Conservation (phyloP, 2,113 vertebrate species). For the Scalopus aquaticus region DNA sequence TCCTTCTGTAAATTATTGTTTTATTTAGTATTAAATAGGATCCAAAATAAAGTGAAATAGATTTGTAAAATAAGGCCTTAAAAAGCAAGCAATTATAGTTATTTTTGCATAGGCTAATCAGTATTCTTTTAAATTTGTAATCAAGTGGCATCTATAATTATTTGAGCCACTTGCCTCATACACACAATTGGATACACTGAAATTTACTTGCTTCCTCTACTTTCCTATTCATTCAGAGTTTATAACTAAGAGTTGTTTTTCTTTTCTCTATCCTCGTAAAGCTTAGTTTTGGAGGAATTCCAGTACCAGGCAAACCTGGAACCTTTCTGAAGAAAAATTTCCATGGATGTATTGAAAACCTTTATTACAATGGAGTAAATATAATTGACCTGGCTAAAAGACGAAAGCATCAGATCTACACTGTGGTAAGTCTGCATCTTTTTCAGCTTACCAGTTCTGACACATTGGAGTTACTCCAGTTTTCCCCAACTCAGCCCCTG, state of each 20-base stretch:
- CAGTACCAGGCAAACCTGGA: slow-evolving; percentile 97
- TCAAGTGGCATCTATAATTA: slow-evolving; percentile 71
- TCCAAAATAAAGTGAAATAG: slow-evolving; percentile 53
- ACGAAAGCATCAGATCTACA: slow-evolving; percentile 97
- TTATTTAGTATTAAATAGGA: slow-evolving; percentile 61
- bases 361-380: slow-evolving; percentile 98
- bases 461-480: not conserved
- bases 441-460: not conserved
- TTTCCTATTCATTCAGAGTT: not conserved
- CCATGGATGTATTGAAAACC: slow-evolving; percentile 97
- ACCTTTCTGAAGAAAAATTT: slow-evolving; percentile 98
- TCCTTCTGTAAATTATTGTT: slow-evolving; percentile 55
- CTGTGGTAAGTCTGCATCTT: slow-evolving; percentile 90
- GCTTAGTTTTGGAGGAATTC: slow-evolving; percentile 99
- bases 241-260: slow-evolving; percentile 74
- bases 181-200: slow-evolving; percentile 13
- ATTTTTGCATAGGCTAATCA: slow-evolving; percentile 72
- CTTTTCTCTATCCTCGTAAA: slow-evolving; percentile 81
- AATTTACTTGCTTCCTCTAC: not conserved
- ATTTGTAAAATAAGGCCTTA: slow-evolving; percentile 61
- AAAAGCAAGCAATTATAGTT: slow-evolving; percentile 69
- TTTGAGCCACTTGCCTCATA: slow-evolving; percentile 36
- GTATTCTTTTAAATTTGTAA: slow-evolving; percentile 68
- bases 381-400: slow-evolving; percentile 98
- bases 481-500: not conserved